Evolutionary conservation across 2,797 vertebrate species (phyloP).

Genomic region (Hybognathus amarus): DNA sequence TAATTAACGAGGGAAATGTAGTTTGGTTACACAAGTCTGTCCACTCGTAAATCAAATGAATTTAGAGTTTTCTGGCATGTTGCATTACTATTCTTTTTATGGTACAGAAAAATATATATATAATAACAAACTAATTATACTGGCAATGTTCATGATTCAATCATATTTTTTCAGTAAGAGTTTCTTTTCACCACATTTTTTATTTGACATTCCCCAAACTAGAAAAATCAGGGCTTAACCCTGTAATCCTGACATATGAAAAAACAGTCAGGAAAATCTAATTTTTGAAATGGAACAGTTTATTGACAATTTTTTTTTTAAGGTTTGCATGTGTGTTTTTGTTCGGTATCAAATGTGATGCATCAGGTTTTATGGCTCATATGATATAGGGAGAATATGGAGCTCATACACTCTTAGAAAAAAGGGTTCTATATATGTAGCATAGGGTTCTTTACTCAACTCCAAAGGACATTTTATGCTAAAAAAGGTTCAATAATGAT

Average conservation of each 20-base stretch:
- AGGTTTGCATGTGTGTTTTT: neutral
- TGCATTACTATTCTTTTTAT: neutral
- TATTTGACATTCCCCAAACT: neutral
- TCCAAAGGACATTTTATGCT: no score
- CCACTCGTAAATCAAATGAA: neutral
- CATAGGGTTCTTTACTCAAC: no score
- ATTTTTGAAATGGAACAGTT: neutral
- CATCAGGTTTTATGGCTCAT: neutral
- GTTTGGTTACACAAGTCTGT: neutral
- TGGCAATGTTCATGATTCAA: neutral
- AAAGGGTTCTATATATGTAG: no score
- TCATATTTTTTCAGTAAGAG: neutral
- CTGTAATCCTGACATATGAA: neutral
- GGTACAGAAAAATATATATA: neutral
- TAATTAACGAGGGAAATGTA: neutral
- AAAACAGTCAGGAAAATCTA: neutral
- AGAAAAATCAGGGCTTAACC: no score
- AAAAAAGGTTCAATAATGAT: no score
- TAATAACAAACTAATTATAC: no score
- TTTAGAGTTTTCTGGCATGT: neutral
- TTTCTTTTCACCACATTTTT: neutral
- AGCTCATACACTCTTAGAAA: no score
- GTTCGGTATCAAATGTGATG: neutral
- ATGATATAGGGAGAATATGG: neutral
- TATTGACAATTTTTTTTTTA: neutral